These are phyloP conservation scores for Psylliodes chrysocephalus DNA, from an alignment of 2,888 invertebrate genomes.

Conservation along the genomic window DNA sequence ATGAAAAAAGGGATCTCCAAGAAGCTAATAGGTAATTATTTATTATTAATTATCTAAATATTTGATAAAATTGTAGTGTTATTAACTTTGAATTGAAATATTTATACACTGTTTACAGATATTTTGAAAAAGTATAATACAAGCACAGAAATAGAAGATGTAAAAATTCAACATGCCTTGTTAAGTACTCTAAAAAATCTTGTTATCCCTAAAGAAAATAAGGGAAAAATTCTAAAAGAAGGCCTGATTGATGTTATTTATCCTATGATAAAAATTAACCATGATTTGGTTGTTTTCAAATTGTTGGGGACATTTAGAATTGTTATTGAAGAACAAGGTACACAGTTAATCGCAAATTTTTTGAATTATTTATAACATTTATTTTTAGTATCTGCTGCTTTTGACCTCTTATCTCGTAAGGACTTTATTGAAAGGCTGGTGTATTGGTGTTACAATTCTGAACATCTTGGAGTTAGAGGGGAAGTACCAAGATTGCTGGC, in stretches of 20 bases:
- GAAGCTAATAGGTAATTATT: constrained; percentile 71
- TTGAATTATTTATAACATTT: background rate
- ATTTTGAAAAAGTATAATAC: constrained; percentile 69
- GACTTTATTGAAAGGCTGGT: constrained; percentile 75
- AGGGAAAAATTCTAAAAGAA: constrained; percentile 75
- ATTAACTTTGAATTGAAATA: background rate
- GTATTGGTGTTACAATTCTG: constrained; percentile 81
- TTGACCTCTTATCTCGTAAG: constrained; percentile 71
- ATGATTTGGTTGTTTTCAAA: constrained; percentile 87
- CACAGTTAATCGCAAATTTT: no score
- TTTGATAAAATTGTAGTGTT: no score
- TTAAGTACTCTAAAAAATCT: constrained; percentile 83
- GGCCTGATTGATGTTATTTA: constrained; percentile 80
- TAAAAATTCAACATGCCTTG: constrained; percentile 76
- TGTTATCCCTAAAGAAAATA: constrained; percentile 79
- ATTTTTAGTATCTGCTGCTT: constrained; percentile 74
- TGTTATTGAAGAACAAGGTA: constrained; percentile 88
- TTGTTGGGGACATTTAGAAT: constrained; percentile 86
- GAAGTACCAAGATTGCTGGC: constrained; percentile 83
- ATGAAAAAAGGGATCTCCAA: constrained; percentile 81
- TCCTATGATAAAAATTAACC: constrained; percentile 74
- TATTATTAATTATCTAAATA: background rate
- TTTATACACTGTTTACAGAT: constrained; percentile 49
- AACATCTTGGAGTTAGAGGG: constrained; percentile 85
- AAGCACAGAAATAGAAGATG: constrained; percentile 67